These are phyloP conservation scores for Tragulus kanchil DNA, from an alignment of 2,113 vertebrate genomes.

Conservation along the genomic window DNA sequence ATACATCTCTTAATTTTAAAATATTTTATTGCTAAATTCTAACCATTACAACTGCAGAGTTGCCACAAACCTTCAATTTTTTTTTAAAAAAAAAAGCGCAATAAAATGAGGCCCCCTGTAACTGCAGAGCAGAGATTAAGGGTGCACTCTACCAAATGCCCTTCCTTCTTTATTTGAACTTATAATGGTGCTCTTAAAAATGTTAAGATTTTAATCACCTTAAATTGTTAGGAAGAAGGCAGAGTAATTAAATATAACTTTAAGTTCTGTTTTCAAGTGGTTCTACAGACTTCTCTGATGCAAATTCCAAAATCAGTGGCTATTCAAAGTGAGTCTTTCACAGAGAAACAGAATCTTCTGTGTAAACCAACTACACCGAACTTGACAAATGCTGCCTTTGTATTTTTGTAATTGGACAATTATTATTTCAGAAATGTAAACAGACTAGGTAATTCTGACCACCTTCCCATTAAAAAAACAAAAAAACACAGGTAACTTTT, in stretches of 20 bases:
- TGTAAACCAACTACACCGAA: background rate
- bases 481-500: background rate
- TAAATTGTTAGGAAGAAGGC: background rate
- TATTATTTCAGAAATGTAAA: background rate
- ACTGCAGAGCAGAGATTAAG: background rate
- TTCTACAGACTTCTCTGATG: background rate
- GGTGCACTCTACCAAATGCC: background rate
- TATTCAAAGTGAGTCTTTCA: conserved; percentile 16
- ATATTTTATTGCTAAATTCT: background rate
- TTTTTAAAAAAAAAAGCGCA: background rate
- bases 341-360: background rate
- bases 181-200: background rate
- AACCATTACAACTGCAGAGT: background rate
- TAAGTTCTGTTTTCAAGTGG: background rate
- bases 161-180: background rate
- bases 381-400: background rate
- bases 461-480: background rate
- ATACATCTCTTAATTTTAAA: background rate
- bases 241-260: conserved; percentile 27
- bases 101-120: background rate
- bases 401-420: background rate
- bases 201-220: conserved; percentile 24
- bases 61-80: background rate
- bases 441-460: conserved; percentile 37
- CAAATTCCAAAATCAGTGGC: background rate